These are phyloP conservation scores for Scolanthus callimorphus DNA, from an alignment of 92 coral and sea anemone genomes.

Conservation along the genomic window DNA sequence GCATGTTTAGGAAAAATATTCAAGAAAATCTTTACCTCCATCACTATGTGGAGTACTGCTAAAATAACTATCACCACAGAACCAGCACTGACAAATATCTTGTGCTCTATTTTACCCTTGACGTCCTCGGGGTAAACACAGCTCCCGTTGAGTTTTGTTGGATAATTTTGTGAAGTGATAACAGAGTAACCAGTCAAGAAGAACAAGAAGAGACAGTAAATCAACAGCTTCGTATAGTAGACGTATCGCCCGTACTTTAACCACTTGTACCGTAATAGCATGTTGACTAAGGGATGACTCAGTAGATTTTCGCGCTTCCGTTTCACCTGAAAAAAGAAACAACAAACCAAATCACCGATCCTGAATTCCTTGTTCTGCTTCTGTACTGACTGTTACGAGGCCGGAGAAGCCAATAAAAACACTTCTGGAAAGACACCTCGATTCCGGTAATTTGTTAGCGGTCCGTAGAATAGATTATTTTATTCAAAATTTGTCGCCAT, in stretches of 20 bases:
- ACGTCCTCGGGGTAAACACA: no score
- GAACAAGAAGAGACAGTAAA: constrained; percentile 57
- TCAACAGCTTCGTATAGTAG: constrained; percentile 67
- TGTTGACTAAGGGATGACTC: constrained; percentile 78
- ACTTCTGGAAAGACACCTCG: no score
- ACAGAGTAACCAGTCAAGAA: constrained; percentile 85
- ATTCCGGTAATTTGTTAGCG: no score
- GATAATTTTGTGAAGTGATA: constrained; percentile 36
- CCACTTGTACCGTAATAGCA: constrained; percentile 83
- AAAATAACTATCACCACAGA: constrained; percentile 57
- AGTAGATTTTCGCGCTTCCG: constrained; percentile 61
- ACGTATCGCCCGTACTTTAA: constrained; percentile 70
- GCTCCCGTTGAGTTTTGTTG: constrained; percentile 6
- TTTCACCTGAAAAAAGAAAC: constrained; percentile 57
- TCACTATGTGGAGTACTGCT: constrained; percentile 59
- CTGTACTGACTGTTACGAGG: no score
- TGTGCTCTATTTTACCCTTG: no score
- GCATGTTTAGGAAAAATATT: no score
- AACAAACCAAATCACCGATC: no score
- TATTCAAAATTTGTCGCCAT: no score
- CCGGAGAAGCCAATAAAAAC: no score
- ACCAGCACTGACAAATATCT: constrained; percentile 63
- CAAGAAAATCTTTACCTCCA: constrained; percentile 77
- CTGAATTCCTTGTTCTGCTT: no score
- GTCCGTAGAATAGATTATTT: no score